phyloP scores from a whole-genome alignment of 92 coral and sea anemone genomes.

The Bergia puertoricense region DNA sequence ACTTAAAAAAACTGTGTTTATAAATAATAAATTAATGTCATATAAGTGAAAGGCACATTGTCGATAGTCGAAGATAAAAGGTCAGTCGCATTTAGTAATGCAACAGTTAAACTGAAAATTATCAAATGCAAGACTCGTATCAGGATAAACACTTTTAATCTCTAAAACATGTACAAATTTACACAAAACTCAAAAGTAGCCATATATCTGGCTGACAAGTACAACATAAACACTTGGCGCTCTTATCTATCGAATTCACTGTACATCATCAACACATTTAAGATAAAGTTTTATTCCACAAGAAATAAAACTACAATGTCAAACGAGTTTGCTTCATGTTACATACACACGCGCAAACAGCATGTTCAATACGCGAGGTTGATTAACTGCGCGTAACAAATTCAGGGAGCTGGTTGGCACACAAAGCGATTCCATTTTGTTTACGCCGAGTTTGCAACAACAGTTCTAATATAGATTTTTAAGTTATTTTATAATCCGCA shows the following conservation, averaged over 20 bases:
- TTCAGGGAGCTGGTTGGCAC: background rate
- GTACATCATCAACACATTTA: background rate
- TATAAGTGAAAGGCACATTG: background rate
- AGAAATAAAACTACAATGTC: constrained; percentile 32
- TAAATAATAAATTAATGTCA: background rate
- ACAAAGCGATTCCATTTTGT: constrained; percentile 24
- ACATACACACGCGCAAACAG: background rate
- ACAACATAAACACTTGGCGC: no score
- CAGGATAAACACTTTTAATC: no score
- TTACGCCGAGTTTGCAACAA: constrained; percentile 28
- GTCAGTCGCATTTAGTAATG: background rate
- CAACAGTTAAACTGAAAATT: background rate
- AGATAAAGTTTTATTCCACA: constrained; percentile 30
- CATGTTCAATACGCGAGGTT: constrained; percentile 8
- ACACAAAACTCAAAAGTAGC: no score
- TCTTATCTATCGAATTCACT: background rate
- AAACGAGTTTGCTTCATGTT: constrained; percentile 6
- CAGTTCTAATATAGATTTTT: constrained; percentile 15
- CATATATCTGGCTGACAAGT: no score
- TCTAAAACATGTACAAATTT: no score
- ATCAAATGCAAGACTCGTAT: no score
- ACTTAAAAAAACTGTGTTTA: background rate
- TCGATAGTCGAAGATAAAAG: background rate
- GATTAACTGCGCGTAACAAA: background rate
- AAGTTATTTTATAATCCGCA: constrained; percentile 1